Base-by-base conservation (phyloP, 64 coral and sea anemone genomes). In the Acropora yongei region DNA sequence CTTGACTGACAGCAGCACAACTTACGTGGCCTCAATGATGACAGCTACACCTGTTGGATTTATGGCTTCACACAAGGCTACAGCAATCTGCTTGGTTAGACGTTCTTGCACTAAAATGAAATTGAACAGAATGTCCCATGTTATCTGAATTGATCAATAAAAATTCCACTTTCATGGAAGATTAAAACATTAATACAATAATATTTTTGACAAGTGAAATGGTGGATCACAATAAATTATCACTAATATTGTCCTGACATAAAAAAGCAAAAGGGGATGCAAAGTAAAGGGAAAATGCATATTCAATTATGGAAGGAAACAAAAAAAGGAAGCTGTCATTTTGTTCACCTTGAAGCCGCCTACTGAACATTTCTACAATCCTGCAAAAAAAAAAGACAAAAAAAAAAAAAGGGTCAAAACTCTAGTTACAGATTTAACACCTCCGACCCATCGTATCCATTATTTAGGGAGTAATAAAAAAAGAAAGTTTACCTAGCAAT, bases 321-420 rank as follows among this genome's bases (percentile, higher is more conserved):
- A 63, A 63, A 14, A 63, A 63, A 12, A 3, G 6, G 1, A 63
- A 13, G 10, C 16, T 63, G 3, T 13, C 1, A 12, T 63, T 71
- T 71, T 71, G 18, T 20, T 71, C 57, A 98, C 96, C 96, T 98
- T 98, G 96, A 9, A 98, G 76, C 74, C 96, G 87, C 46, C 96
- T 82, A 58, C 93, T 93, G 18, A 91, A 98, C 91, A 98, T 98
- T 93, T 98, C 96, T 44, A 98, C 96, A 78, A 98, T 77, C 88
- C 96, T 98, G 72, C 20, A 92, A 79, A 44, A 88, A 68, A 44
- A 11, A 89, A 88, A 80, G 60, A 14, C 60, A 10, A 63, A 47
- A n/a, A 68, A 47, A n/a, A 68, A 78, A 40, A 7, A 63, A 10
- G 1, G 51, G 4, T 7, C 10, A 55, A 55, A 1, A 55, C 0